Percentiles rank a stretch among this genome's conserved stretches.
These are phyloP conservation scores for Pycnonotus jocosus DNA, from an alignment of 2,113 vertebrate genomes.

Conservation along the genomic window DNA sequence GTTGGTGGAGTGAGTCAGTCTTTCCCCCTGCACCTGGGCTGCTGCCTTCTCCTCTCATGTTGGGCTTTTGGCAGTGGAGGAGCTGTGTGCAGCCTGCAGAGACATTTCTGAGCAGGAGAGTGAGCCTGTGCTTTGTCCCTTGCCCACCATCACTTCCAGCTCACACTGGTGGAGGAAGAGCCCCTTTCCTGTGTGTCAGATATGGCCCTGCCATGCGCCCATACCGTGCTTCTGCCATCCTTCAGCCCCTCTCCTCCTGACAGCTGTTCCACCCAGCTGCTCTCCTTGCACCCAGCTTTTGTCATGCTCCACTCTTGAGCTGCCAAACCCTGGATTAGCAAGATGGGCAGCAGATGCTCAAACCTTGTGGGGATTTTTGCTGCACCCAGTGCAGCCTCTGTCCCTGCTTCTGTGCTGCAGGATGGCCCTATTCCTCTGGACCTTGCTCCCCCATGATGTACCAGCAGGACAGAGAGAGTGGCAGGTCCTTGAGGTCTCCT, in stretches of 20 bases:
- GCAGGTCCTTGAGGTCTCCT: not conserved
- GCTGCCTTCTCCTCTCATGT: not conserved
- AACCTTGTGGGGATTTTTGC: not conserved
- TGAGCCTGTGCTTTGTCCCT: fast-evolving
- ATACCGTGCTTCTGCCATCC: fast-evolving
- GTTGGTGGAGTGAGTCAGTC: not conserved
- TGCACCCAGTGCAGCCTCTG: not conserved
- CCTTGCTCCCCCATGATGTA: fast-evolving
- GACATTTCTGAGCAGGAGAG: not conserved
- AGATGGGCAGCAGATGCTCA: not conserved
- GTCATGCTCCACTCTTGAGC: not conserved
- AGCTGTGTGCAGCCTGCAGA: not conserved
- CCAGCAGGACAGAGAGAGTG: not conserved
- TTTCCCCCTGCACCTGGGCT: not conserved
- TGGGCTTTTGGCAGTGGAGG: not conserved
- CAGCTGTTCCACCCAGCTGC: not conserved
- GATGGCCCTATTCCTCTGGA: not conserved
- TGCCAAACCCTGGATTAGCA: not conserved
- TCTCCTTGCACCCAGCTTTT: not conserved
- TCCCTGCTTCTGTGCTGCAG: not conserved
- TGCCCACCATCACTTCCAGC: not conserved
- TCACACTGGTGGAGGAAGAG: fast-evolving
- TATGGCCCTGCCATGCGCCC: fast-evolving
- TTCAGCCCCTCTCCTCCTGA: not conserved
- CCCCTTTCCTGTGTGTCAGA: not conserved